Evolutionary conservation across 1,140 invertebrate species (phyloP).

Genomic region (Sarcophaga peregrina): DNA sequence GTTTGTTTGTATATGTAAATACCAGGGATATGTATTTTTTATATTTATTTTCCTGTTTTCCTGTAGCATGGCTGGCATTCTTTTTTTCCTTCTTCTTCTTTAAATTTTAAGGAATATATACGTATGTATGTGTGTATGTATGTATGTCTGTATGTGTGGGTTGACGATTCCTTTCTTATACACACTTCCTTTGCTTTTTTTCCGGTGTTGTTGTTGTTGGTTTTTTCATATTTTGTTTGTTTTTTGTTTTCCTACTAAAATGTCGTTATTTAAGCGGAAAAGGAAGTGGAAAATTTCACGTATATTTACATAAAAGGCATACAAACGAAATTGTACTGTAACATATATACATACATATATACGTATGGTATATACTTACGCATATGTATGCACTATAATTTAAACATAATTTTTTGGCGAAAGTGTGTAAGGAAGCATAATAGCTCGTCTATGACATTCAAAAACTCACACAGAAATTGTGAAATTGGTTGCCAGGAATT

Average conservation of each 20-base stretch:
- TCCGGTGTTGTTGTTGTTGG: neutral
- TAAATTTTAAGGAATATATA: neutral
- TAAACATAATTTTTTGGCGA: neutral
- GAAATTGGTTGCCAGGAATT: too few species aligned
- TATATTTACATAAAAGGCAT: slow-evolving; percentile 22
- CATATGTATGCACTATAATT: neutral
- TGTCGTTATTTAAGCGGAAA: slow-evolving; percentile 24
- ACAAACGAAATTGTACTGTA: neutral
- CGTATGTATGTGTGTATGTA: neutral
- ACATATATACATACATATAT: neutral
- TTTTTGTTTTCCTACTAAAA: neutral
- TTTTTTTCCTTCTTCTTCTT: neutral
- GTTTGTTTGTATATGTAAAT: neutral
- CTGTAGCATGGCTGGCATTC: neutral
- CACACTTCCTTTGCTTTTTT: too few species aligned
- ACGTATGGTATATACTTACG: neutral
- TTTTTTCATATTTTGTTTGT: neutral
- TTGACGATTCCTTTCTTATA: neutral
- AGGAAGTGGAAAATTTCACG: slow-evolving; percentile 22
- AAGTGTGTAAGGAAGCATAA: too few species aligned
- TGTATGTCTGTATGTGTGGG: neutral
- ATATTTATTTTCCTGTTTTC: neutral
- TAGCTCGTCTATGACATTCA: too few species aligned
- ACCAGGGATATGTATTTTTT: neutral
- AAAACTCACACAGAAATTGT: too few species aligned